These are phyloP conservation scores for Idris sp. DNA, from an alignment of 1,140 invertebrate genomes.

Conservation along the genomic window DNA sequence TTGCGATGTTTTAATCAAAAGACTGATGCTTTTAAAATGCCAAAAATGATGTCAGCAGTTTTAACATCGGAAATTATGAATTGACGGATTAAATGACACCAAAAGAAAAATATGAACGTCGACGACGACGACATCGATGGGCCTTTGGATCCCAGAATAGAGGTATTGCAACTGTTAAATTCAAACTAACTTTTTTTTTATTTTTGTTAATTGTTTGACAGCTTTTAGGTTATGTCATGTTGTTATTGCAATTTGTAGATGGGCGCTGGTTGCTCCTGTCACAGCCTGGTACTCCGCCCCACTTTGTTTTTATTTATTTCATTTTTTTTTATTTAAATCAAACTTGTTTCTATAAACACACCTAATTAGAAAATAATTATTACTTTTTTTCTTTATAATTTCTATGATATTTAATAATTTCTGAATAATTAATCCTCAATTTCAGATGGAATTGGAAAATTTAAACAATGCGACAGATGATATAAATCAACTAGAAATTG, in stretches of 20 bases:
- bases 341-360: too few relatives aligned
- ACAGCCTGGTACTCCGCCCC: slow-evolving; percentile 71
- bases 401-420: too few relatives aligned
- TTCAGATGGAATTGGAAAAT: slow-evolving; percentile 95
- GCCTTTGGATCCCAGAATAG: slow-evolving; percentile 75
- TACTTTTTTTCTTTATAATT: too few relatives aligned
- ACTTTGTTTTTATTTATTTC: slow-evolving; percentile 66
- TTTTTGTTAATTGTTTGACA: slow-evolving; percentile 16
- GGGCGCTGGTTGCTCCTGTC: slow-evolving; percentile 60
- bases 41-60: slow-evolving; percentile 16
- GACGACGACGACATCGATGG: slow-evolving; percentile 72
- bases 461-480: slow-evolving; percentile 96
- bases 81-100: slow-evolving; percentile 68
- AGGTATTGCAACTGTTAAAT: slow-evolving; percentile 66
- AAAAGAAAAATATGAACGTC: slow-evolving; percentile 73
- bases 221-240: slow-evolving; percentile 52
- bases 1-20: not conserved
- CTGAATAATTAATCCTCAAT: too few relatives aligned
- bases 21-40: slow-evolving; percentile 18
- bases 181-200: not conserved
- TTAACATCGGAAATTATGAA: slow-evolving; percentile 41
- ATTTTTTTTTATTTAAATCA: slow-evolving; percentile 1
- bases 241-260: slow-evolving; percentile 25
- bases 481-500: slow-evolving; percentile 95
- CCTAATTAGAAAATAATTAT: too few relatives aligned